These are phyloP conservation scores for Tanypteryx hageni DNA, from an alignment of 2,888 invertebrate species.

Conservation along the genomic window DNA sequence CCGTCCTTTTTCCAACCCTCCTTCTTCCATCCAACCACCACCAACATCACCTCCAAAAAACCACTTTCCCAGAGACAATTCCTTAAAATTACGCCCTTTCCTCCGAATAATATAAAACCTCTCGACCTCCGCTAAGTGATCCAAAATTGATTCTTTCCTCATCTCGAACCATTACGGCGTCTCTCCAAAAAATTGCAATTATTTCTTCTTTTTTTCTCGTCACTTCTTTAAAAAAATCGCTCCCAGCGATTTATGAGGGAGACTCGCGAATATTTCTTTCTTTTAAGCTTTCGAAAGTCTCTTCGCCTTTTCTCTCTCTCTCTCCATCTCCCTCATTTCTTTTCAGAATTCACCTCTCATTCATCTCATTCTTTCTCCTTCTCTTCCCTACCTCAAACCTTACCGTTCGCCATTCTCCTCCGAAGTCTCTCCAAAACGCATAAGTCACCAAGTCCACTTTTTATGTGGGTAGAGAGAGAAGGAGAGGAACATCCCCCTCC, in stretches of 20 bases:
- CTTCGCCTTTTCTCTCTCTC: neutral
- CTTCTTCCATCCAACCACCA: neutral
- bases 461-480: neutral
- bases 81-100: no score
- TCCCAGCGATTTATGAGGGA: neutral
- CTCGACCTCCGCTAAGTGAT: no score
- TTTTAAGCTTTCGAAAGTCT: neutral
- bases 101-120: no score
- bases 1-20: neutral
- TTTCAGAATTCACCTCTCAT: neutral
- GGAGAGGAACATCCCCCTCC: neutral
- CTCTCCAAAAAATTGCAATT: no score
- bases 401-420: no score
- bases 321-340: neutral
- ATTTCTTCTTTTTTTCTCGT: neutral
- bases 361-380: neutral
- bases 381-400: neutral
- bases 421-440: neutral
- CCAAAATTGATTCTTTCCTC: neutral
- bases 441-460: neutral
- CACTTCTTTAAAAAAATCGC: neutral
- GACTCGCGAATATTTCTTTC: slow-evolving; percentile 17
- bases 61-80: no score
- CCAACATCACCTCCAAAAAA: neutral
- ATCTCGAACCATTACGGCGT: neutral